Evolutionary conservation across 2,888 invertebrate species (phyloP).

Genomic region (Ceramica pisi): DNA sequence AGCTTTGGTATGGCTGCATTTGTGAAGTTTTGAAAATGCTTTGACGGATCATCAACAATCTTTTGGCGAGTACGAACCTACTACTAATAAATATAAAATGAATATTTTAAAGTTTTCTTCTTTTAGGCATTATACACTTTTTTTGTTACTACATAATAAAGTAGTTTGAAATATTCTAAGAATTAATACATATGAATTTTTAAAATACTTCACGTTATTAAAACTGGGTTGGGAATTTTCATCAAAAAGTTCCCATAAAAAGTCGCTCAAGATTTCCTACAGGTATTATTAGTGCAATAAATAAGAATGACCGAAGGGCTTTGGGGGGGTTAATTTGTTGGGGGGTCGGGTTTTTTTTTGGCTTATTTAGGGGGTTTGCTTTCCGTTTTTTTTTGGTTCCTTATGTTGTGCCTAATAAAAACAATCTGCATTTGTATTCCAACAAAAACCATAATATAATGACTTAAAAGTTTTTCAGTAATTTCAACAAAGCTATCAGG

Average conservation of each 20-base stretch:
- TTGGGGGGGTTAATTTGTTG: too few species aligned
- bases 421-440: too few species aligned
- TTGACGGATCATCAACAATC: background rate
- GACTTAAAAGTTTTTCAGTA: background rate
- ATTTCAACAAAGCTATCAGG: constrained; percentile 13
- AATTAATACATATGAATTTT: background rate
- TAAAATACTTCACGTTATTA: background rate
- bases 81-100: too few species aligned
- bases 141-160: too few species aligned
- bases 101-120: too few species aligned
- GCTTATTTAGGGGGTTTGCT: too few species aligned
- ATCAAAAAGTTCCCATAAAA: background rate
- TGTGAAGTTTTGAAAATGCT: background rate
- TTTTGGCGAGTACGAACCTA: fast-evolving
- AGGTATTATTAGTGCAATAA: background rate
- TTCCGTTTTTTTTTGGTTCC: too few species aligned
- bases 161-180: too few species aligned
- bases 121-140: too few species aligned
- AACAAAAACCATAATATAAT: background rate
- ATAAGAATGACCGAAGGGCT: background rate
- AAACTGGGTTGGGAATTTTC: background rate
- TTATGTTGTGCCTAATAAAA: too few species aligned
- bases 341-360: too few species aligned
- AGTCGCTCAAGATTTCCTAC: fast-evolving
- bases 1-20: background rate